Evolutionary conservation across 2,113 vertebrate species (phyloP).

Genomic region (Neomonachus schauinslandi): DNA sequence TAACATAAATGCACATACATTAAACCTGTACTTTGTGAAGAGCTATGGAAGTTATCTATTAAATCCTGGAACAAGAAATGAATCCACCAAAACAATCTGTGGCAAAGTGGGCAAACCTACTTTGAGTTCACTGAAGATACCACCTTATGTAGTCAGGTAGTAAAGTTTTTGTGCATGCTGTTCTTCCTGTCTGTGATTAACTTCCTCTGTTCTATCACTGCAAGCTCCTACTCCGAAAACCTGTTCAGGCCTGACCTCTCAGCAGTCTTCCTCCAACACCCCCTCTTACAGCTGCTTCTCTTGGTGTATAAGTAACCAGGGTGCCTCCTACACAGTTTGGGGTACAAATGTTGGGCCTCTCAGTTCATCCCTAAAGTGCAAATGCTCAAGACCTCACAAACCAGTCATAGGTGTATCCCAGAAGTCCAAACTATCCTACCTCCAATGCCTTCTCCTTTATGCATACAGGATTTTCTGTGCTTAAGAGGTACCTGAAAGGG

Average conservation of each 20-base stretch:
- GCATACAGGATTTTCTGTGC: neutral
- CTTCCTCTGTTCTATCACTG: neutral
- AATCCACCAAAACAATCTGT: neutral
- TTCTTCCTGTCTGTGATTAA: neutral
- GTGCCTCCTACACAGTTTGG: neutral
- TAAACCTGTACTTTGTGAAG: neutral
- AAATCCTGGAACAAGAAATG: neutral
- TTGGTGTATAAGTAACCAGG: neutral
- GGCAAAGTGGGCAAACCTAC: neutral
- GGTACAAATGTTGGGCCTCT: neutral
- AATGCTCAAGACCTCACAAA: neutral
- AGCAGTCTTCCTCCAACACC: neutral
- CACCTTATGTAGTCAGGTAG: neutral
- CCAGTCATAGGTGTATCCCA: neutral
- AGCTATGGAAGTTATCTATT: neutral
- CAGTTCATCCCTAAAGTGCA: neutral
- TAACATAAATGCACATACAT: neutral
- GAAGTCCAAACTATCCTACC: neutral
- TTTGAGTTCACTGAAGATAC: neutral
- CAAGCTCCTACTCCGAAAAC: neutral
- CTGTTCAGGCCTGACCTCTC: neutral
- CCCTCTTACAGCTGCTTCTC: neutral
- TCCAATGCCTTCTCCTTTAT: neutral
- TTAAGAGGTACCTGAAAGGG: neutral
- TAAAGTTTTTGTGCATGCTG: neutral